phyloP scores from a whole-genome alignment of 2,888 invertebrate species.

The Ectemnius lituratus region DNA sequence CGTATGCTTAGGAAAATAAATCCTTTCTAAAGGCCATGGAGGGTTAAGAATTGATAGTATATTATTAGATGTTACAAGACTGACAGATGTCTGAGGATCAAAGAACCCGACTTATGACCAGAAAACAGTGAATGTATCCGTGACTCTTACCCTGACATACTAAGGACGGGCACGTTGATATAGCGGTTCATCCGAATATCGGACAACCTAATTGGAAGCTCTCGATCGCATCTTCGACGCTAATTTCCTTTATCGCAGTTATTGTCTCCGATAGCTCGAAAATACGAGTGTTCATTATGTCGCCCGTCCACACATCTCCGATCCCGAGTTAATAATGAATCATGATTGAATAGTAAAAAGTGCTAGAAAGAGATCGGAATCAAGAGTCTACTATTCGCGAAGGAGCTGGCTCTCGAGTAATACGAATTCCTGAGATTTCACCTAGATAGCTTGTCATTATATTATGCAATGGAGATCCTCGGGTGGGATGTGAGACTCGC shows the following conservation, averaged over 20 bases:
- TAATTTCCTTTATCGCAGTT: constrained; percentile 32
- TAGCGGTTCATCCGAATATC: constrained; percentile 1
- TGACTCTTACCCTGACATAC: background rate
- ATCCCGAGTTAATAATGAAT: background rate
- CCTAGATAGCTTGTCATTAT: constrained; percentile 24
- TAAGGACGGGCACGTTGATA: background rate
- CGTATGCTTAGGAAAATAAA: background rate
- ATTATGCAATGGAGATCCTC: constrained; percentile 47
- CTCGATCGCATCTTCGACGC: constrained; percentile 42
- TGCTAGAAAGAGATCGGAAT: background rate
- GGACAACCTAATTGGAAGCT: constrained; percentile 48
- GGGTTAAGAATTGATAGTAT: background rate
- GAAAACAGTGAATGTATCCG: constrained; percentile 1
- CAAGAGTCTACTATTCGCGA: constrained; percentile 34
- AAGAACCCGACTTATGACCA: background rate
- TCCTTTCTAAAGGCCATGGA: background rate
- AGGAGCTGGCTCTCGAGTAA: constrained; percentile 20
- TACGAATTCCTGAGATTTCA: constrained; percentile 50
- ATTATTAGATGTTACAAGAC: background rate
- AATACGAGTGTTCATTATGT: constrained; percentile 25
- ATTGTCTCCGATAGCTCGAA: constrained; percentile 54
- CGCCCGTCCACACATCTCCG: background rate
- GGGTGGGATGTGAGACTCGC: constrained; percentile 19
- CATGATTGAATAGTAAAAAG: background rate
- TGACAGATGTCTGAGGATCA: background rate